A percentile compares a stretch with the other conserved stretches of the same genome.
These are phyloP conservation scores for Drosophila jambulina DNA, from an alignment of 1,140 invertebrate species.

Conservation along the genomic window DNA sequence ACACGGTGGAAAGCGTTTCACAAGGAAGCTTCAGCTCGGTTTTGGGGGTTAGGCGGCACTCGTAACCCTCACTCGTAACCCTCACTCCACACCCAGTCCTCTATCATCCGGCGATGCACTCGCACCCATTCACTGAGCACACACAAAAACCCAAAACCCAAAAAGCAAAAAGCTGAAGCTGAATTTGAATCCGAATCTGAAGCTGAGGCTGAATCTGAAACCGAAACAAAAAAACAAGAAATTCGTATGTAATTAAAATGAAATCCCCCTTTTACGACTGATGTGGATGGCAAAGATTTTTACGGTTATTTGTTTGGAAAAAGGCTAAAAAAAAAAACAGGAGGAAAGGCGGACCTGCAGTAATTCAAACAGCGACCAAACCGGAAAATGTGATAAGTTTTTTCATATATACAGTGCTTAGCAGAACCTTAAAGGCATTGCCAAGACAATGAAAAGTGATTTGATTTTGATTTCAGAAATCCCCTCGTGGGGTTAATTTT, in stretches of 20 bases:
- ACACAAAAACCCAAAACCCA: constrained; percentile 16
- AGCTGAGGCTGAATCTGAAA: background rate
- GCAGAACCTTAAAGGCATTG: constrained; percentile 2
- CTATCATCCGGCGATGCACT: constrained; percentile 62
- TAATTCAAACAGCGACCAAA: constrained; percentile 67
- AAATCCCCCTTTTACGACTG: constrained; percentile 77
- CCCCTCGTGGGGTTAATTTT: too few species aligned
- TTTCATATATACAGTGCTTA: constrained; percentile 42
- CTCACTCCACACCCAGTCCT: background rate
- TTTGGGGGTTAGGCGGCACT: constrained; percentile 23
- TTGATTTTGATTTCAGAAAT: background rate
- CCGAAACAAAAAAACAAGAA: constrained; percentile 45
- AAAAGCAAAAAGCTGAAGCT: constrained; percentile 49
- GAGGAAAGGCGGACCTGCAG: constrained; percentile 48
- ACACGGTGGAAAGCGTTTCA: constrained; percentile 31
- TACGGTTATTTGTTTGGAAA: constrained; percentile 68
- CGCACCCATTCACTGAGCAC: constrained; percentile 25
- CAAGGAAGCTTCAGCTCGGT: constrained; percentile 12
- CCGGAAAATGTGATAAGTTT: constrained; percentile 65
- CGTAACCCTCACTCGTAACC: constrained; percentile 22
- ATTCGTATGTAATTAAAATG: constrained; percentile 81
- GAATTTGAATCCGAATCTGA: constrained; percentile 1
- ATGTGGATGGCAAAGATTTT: constrained; percentile 73
- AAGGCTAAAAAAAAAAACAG: constrained; percentile 14
- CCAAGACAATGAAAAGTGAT: constrained; percentile 15